phyloP scores from a whole-genome alignment of 2,888 invertebrate species.

The Heliconius cydno region DNA sequence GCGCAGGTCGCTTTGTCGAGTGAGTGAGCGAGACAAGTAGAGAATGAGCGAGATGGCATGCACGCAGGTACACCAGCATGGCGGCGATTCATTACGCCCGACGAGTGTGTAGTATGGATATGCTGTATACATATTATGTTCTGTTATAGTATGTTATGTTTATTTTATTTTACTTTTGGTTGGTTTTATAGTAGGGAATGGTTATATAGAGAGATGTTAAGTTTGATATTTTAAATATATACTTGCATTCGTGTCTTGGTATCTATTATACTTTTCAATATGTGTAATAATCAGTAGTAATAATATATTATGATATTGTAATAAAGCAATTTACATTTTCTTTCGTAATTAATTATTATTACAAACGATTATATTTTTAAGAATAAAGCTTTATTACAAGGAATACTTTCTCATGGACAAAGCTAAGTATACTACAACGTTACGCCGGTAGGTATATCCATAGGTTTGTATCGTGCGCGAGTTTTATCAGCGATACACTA shows the following conservation, averaged over 20 bases:
- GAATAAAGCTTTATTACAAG: background rate
- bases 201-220: background rate
- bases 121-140: background rate
- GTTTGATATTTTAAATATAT: background rate
- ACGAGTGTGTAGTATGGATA: slow-evolving; percentile 5
- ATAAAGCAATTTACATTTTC: too few relatives aligned
- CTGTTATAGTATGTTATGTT: background rate
- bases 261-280: background rate
- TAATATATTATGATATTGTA: too few relatives aligned
- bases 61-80: slow-evolving; percentile 65
- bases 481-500: slow-evolving; percentile 81
- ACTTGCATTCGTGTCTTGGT: background rate
- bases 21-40: slow-evolving; percentile 48
- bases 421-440: background rate
- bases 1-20: background rate
- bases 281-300: background rate
- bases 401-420: background rate
- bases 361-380: background rate
- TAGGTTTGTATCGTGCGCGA: slow-evolving; percentile 61
- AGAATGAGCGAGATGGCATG: background rate
- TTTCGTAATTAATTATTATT: too few relatives aligned
- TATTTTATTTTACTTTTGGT: background rate
- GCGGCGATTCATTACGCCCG: slow-evolving; percentile 64
- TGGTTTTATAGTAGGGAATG: background rate
- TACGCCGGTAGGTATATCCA: slow-evolving; percentile 57